phyloP scores from a whole-genome alignment of 2,797 vertebrate genomes.

The Crotalus adamanteus region DNA sequence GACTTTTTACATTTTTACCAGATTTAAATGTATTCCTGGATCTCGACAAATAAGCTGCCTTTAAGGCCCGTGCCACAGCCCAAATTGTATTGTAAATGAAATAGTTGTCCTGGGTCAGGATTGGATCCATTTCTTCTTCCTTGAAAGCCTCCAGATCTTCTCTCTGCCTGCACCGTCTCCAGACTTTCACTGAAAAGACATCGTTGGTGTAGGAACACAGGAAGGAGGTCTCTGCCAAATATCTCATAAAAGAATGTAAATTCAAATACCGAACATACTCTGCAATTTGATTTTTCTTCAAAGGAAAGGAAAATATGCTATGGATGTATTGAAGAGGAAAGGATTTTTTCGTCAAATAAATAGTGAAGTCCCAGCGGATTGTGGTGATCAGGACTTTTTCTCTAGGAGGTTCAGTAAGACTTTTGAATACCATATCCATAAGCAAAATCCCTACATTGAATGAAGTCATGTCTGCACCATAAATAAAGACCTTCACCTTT shows the following conservation, averaged over 20 bases:
- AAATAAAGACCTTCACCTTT: background rate
- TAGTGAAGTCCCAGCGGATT: background rate
- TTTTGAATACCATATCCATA: fast-evolving
- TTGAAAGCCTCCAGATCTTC: background rate
- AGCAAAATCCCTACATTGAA: fast-evolving
- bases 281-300: background rate
- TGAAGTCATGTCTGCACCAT: background rate
- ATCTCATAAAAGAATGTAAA: too few species aligned
- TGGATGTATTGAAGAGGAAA: background rate
- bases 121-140: background rate
- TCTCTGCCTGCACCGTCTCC: background rate
- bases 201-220: background rate
- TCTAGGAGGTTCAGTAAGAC: background rate
- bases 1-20: background rate
- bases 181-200: background rate
- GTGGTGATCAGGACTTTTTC: background rate
- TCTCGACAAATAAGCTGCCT: background rate
- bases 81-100: background rate
- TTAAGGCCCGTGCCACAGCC: background rate
- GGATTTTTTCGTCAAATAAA: background rate
- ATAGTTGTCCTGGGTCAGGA: background rate
- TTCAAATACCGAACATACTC: fast-evolving
- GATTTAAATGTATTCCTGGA: background rate
- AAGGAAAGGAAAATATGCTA: background rate
- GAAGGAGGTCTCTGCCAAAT: background rate